Evolutionary conservation across 2,797 vertebrate genomes (phyloP).

Genomic region (Euphonia xanthogaster): DNA sequence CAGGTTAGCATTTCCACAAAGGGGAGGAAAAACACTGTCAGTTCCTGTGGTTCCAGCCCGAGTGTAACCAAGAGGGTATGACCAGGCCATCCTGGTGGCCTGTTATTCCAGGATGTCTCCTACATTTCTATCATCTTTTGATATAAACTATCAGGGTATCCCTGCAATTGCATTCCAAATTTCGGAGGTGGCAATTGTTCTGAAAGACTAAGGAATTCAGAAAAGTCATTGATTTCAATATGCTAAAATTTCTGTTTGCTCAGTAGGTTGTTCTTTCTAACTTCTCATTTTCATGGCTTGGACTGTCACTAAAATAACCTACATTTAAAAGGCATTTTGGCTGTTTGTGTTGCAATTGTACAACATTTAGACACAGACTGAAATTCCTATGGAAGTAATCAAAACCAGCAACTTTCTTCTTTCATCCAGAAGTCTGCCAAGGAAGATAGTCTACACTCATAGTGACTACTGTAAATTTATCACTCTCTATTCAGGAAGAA

Average conservation of each 20-base stretch:
- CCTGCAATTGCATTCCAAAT: not conserved
- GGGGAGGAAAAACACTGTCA: not conserved
- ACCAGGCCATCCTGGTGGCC: not conserved
- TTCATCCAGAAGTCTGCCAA: not conserved
- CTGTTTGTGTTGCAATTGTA: not conserved
- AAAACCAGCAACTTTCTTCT: not conserved
- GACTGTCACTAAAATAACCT: not conserved
- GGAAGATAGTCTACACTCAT: not conserved
- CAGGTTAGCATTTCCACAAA: not conserved
- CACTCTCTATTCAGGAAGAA: not conserved
- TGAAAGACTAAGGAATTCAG: not conserved
- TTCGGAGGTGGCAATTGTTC: not conserved
- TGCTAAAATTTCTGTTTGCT: not conserved
- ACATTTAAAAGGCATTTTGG: not conserved
- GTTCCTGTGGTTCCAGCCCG: not conserved
- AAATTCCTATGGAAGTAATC: not conserved
- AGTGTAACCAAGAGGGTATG: not conserved
- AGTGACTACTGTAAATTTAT: not conserved
- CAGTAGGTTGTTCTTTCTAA: not conserved
- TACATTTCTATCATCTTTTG: not conserved
- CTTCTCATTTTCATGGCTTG: not conserved
- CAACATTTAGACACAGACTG: not conserved
- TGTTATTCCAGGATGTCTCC: not conserved
- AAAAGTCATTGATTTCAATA: not conserved
- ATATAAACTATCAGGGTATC: not conserved